A percentile compares a stretch with the other conserved stretches of the same genome.
Conservation (phyloP, 2,113 vertebrate species). For the Eublepharis macularius region DNA sequence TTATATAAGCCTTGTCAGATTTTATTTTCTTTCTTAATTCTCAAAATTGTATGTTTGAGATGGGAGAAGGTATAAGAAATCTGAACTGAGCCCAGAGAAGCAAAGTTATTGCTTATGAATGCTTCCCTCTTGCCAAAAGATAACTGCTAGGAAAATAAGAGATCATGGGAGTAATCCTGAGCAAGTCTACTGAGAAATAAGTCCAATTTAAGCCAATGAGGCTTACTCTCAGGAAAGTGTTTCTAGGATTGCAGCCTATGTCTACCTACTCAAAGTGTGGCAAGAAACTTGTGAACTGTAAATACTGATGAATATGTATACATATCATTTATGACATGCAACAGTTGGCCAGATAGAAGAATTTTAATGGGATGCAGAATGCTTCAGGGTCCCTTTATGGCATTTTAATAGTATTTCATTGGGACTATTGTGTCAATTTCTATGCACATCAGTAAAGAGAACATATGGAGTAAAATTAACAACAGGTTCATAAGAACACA, state of each 20-base stretch:
- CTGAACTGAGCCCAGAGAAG: too few species aligned
- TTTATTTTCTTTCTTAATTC: too few species aligned
- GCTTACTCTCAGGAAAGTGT: too few species aligned
- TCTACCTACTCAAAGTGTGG: not conserved
- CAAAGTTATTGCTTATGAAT: not conserved
- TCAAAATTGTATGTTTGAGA: too few species aligned
- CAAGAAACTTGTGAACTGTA: conserved; percentile 29
- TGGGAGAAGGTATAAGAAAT: too few species aligned
- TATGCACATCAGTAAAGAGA: not conserved
- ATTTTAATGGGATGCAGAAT: conserved; percentile 1
- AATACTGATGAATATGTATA: conserved; percentile 10
- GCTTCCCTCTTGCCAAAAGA: not conserved
- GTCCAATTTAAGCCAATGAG: too few species aligned
- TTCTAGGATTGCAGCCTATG: too few species aligned
- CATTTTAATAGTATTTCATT: conserved; percentile 14
- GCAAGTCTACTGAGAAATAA: too few species aligned
- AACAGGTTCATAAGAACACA: not conserved
- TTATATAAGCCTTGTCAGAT: too few species aligned
- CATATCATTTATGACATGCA: conserved; percentile 3
- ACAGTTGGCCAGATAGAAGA: conserved; percentile 25
- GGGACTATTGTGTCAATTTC: conserved; percentile 29
- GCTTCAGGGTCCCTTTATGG: not conserved
- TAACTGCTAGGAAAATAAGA: not conserved
- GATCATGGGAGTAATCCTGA: too few species aligned
- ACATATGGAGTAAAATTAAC: not conserved